Base-by-base conservation (phyloP, 2,113 vertebrate genomes). In the Takifugu bimaculatus region DNA sequence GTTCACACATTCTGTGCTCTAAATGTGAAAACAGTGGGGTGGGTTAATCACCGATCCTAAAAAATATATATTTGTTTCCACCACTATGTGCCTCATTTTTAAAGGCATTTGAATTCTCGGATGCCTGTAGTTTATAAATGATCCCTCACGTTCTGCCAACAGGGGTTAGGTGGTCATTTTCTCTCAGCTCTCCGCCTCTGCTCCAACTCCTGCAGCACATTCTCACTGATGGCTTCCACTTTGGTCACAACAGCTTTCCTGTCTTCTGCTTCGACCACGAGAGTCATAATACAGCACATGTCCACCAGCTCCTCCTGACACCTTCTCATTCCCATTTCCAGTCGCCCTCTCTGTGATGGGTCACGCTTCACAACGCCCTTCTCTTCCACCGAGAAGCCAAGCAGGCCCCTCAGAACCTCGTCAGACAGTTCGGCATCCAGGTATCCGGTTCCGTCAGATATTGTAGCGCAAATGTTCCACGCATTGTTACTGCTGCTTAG, bases 401-500 rank as follows among this genome's bases (percentile, higher is more conserved):
- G 95, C 32, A 99, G 86, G 49, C 85, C 87, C 7, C 69, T 91
- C 62, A 99, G 87, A 79, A 99, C 92, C 71, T 88, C 82, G 80
- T 96, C 79, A 35, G 91, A 91, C 83, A 99, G 90, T 65, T 92
- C 89, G 72, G 95, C 94, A 55, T 99, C 94, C 67, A 97, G 77
- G 77, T 97, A 97, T 14, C 87, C 93, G 1, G 92, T 94, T 11
- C 96, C 96, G 20, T 98, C 97, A 13, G 96, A 97, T 84, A 99
- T 88, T 63, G 94, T 94, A 48, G 92, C 95, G 20, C 79, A 86
- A 58, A 99, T 55, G 64, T 84, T 75, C 96, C 96, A 98, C 26
- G 68, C 63, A 0, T 93, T 93, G 43, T 81, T 85, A 57, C 12
- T 91, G 79, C 80, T 91, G 72, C 85, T 91, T n/a, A 99, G 91